Evolutionary conservation across 2,888 invertebrate species (phyloP).

Genomic region (Cryptus armator): DNA sequence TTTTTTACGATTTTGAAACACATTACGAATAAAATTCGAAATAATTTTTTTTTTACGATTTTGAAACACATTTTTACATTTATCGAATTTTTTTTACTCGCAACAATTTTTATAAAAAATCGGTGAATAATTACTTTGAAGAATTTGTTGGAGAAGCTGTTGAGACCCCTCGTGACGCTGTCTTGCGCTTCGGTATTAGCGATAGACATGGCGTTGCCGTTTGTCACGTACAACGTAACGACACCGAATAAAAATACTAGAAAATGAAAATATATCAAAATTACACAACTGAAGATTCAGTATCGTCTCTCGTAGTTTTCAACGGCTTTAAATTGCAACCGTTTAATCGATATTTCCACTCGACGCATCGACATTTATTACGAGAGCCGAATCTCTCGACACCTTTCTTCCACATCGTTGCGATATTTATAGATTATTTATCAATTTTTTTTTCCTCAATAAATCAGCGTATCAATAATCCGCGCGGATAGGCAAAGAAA

Average conservation of each 20-base stretch:
- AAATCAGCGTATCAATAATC: neutral
- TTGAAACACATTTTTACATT: neutral
- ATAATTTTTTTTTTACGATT: neutral
- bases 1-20: too few relatives aligned
- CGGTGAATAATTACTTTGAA: slow-evolving; percentile 44
- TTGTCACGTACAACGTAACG: slow-evolving; percentile 53
- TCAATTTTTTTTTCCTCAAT: neutral
- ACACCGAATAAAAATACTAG: slow-evolving; percentile 59
- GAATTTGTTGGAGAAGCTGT: slow-evolving; percentile 52
- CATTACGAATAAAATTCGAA: too few relatives aligned
- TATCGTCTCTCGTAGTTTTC: neutral
- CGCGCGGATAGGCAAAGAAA: neutral
- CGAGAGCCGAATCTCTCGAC: neutral
- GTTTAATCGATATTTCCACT: neutral
- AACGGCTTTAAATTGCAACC: neutral
- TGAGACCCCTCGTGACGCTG: slow-evolving; percentile 46
- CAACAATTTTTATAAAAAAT: neutral
- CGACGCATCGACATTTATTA: neutral
- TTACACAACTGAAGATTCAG: neutral
- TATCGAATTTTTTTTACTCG: neutral
- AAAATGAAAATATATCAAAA: slow-evolving; percentile 24
- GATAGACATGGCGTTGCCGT: slow-evolving; percentile 54
- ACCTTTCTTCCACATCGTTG: neutral
- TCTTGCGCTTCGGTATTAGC: slow-evolving; percentile 5
- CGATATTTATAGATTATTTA: neutral